Base-by-base conservation (phyloP, 2,113 vertebrate genomes). In the Ctenomys sociabilis region DNA sequence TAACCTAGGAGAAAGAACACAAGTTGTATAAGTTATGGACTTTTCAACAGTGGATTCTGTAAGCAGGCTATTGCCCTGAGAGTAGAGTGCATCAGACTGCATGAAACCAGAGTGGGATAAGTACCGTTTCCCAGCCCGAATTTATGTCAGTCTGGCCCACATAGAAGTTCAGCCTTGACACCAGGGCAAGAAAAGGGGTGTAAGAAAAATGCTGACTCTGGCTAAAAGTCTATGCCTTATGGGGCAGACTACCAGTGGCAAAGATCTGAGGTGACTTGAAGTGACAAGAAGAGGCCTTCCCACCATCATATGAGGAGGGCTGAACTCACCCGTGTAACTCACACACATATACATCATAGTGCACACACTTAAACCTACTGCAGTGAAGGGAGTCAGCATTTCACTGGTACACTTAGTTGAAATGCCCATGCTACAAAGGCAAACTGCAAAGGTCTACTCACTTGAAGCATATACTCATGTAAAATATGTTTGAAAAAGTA, bases 391-490 rank as follows among this genome's bases (percentile, higher is more conserved):
- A 28, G n/a, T 3, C 6, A 24, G 70, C 21, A 8, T 35, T 10
- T 43, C 17, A 0, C 37, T 91, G 28, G 17, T 24, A 13, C 66
- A 77, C 37, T 72, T 28, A 45, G 35, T 45, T 78, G 3, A 37
- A 52, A 24, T 32, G 6, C 72, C 7, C 43, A 26, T 28, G 7
- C 64, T 13, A n/a, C 30, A 52, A 68, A 32, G 45, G 80, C 13
- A 13, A 45, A 80, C 21, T 21, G 30, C 5, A 26, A 81, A 73
- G 28, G 21, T 40, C 52, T 78, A 45, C 28, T 82, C 17, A 3
- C 13, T 19, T 57, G 72, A 16, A n/a, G 4, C 19, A n/a, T 5
- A 7, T 1, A 16, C 17, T 75, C 3, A 7, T 8, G 40, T 5
- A 40, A 4, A 63, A 80, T 37, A 43, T 37, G 85, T 63, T 85